Percentiles rank a stretch among this genome's conserved stretches.
phyloP scores from a whole-genome alignment of 2,113 vertebrate genomes.

The Felis chaus region DNA sequence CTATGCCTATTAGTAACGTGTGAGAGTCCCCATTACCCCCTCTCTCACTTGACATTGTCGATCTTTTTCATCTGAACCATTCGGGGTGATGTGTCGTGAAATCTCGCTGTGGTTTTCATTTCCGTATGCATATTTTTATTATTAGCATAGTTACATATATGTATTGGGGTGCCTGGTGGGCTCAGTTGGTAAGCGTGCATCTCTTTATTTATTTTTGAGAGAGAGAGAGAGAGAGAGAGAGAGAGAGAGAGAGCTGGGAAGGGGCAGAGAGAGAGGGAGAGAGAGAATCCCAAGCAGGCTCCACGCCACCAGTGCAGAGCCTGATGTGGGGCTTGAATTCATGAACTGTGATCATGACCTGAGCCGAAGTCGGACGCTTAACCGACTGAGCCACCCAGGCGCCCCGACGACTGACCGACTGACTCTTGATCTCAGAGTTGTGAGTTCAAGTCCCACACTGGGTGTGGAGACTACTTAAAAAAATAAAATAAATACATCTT shows the following conservation, averaged over 20 bases:
- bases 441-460: background rate
- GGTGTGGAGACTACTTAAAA: background rate
- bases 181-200: background rate
- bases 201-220: background rate
- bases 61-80: background rate
- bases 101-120: background rate
- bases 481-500: background rate
- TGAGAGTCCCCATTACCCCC: background rate
- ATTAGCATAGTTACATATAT: background rate
- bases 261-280: too few species aligned
- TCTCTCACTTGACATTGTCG: background rate
- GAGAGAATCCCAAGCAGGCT: too few species aligned
- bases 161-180: background rate
- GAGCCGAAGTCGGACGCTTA: too few species aligned
- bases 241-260: too few species aligned
- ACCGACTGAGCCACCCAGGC: too few species aligned
- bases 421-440: background rate
- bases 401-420: too few species aligned
- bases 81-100: background rate
- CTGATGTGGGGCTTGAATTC: too few species aligned
- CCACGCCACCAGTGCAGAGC: too few species aligned
- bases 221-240: too few species aligned
- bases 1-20: background rate
- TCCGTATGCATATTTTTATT: background rate
- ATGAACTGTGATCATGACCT: too few species aligned